Percentiles rank a stretch among this genome's conserved stretches.
Evolutionary conservation across 2,797 vertebrate species (phyloP).

Genomic region (Sebastes kiyomatsui): DNA sequence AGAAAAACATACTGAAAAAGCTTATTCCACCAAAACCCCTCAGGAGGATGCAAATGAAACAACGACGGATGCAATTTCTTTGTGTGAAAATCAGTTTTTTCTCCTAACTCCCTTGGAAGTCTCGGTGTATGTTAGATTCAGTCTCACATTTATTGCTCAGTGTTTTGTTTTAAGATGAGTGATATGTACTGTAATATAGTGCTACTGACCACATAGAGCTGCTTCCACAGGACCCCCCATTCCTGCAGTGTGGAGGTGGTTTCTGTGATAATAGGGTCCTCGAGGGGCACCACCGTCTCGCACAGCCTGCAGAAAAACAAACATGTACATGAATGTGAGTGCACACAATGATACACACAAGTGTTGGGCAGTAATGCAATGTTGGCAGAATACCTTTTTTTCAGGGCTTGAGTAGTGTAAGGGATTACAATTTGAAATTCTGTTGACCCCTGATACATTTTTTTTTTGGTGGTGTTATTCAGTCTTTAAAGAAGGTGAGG

Average conservation of each 20-base stretch:
- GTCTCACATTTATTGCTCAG: conserved; percentile 31
- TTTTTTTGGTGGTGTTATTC: not conserved
- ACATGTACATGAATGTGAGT: conserved; percentile 15
- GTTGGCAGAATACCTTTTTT: not conserved
- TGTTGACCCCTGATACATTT: not conserved
- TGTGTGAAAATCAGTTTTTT: conserved; percentile 17
- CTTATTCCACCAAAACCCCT: conserved; percentile 20
- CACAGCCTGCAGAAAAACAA: conserved; percentile 85
- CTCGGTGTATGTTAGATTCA: not conserved
- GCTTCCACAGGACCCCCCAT: conserved; percentile 97
- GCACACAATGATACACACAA: conserved; percentile 1
- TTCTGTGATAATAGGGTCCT: conserved; percentile 97
- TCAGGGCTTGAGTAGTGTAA: not conserved
- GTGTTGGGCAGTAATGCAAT: not conserved
- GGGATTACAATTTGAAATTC: not conserved
- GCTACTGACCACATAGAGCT: conserved; percentile 97
- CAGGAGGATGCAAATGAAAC: conserved; percentile 42
- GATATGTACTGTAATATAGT: conserved; percentile 1
- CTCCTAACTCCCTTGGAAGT: conserved; percentile 10
- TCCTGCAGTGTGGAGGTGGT: conserved; percentile 97
- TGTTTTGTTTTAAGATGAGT: conserved; percentile 31
- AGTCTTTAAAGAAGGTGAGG: not conserved
- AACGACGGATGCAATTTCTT: conserved; percentile 29
- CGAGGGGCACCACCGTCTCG: conserved; percentile 95
- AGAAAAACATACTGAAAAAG: conserved; percentile 23